These are phyloP conservation scores for Hypercompe scribonia DNA, from an alignment of 2,888 invertebrate species.

Conservation along the genomic window DNA sequence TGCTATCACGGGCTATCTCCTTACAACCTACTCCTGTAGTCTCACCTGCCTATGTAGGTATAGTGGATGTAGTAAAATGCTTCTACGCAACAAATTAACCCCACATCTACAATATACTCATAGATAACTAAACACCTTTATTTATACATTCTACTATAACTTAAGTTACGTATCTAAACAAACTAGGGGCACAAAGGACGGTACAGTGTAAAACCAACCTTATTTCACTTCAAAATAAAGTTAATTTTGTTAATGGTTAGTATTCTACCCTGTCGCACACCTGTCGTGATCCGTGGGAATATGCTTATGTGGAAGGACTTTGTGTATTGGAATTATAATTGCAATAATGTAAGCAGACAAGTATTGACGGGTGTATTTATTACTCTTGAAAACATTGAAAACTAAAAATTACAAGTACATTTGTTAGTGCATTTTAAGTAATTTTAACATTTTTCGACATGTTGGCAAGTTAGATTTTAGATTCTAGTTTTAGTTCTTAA, in stretches of 20 bases:
- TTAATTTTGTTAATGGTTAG: constrained; percentile 4
- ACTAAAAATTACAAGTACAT: too few relatives aligned
- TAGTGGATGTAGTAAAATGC: neutral
- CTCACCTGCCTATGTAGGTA: neutral
- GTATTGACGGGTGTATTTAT: constrained; percentile 8
- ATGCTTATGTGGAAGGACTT: constrained; percentile 46
- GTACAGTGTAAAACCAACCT: constrained; percentile 17
- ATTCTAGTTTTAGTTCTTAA: too few relatives aligned
- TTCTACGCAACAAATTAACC: constrained; percentile 6
- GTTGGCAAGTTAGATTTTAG: too few relatives aligned
- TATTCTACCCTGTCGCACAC: constrained; percentile 50
- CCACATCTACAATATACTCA: constrained; percentile 17
- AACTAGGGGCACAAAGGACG: constrained; percentile 38
- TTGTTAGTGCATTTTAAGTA: too few relatives aligned
- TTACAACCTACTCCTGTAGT: neutral
- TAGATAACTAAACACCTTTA: constrained; percentile 33
- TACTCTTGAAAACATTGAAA: neutral
- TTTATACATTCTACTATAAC: constrained; percentile 30
- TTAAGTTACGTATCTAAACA: constrained; percentile 31
- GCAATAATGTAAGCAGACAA: constrained; percentile 28
- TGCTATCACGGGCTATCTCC: neutral
- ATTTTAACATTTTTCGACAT: too few relatives aligned
- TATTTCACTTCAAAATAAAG: neutral
- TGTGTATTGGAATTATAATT: constrained; percentile 55
- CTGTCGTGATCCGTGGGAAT: constrained; percentile 73